Evolutionary conservation across 2,888 invertebrate genomes (phyloP), one percentile per base, ranked within the genome.

Genomic region (Arrhopalites spinosus): DNA sequence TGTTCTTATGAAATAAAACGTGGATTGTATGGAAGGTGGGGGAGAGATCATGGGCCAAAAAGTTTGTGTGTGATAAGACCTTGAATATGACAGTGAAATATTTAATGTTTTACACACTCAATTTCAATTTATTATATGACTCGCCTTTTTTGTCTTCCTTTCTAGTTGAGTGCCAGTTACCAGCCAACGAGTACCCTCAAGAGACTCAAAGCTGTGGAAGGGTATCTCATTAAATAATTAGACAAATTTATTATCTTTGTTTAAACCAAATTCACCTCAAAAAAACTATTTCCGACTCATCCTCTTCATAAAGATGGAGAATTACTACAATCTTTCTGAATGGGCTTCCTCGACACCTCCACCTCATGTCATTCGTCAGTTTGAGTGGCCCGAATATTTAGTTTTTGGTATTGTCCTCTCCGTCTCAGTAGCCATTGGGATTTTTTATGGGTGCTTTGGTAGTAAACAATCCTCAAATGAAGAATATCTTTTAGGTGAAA

Each of bases 351-450:
- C 53, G 1, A n/a, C 1, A 1, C 20, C 53, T 56, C 53, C 53
- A n/a, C 17, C 20, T n/a, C 2, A 1, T 1, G 20, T 20, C 8
- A 23, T 56, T 2, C 53, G 23, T 3, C 59, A 59, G 81, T 92
- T 92, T 83, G 89, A 90, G 17, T 91, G 92, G 91, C 88, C 70
- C 7, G 78, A 78, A 63, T 78, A 78, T 64, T 20, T 69, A n/a
- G 78, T 78, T 23, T 78, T 78, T 64, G 45, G 29, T 11, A 27
- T 67, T 0, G 67, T 76, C 43, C 53, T 78, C 29, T 50, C 53
- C 3, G 15, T 36, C 8, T 76, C 76, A 0, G 73, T 76, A 2
- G 73, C 53, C 1, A 76, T 78, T 17, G 78, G 78, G 2, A 30
- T 78, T 13, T 78, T 74, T 27, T 76, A 74, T 43, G 76, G 78